A percentile compares a stretch with the other conserved stretches of the same genome.
Evolutionary conservation across 1,140 invertebrate genomes (phyloP).

Genomic region (Battus philenor): DNA sequence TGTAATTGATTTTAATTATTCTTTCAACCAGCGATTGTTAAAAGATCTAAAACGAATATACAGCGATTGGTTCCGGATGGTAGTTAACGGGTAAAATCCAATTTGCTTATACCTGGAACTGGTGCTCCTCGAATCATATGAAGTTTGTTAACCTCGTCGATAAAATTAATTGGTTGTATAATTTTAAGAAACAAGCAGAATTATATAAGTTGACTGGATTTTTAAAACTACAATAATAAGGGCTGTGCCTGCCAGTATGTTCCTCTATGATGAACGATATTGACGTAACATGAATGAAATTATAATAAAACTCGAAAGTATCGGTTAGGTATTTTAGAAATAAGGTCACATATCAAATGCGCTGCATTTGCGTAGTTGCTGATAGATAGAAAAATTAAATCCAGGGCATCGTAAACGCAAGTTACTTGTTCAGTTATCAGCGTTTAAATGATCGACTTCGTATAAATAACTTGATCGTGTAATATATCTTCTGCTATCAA

Average conservation of each 20-base stretch:
- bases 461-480: background rate
- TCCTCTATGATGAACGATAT: too few species aligned
- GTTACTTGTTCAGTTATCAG: background rate
- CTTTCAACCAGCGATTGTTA: too few species aligned
- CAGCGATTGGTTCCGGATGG: background rate
- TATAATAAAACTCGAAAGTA: too few species aligned
- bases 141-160: background rate
- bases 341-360: too few species aligned
- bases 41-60: background rate
- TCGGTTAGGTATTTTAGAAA: background rate
- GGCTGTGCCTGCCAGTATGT: too few species aligned
- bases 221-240: too few species aligned
- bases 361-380: too few species aligned
- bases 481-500: background rate
- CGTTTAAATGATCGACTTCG: conserved; percentile 1
- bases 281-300: too few species aligned
- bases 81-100: background rate
- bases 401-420: background rate
- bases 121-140: too few species aligned
- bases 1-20: too few species aligned
- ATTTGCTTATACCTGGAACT: background rate
- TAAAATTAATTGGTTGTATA: background rate
- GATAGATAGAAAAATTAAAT: too few species aligned
- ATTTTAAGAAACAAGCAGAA: background rate
- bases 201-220: too few species aligned